Base-by-base conservation (phyloP, 2,797 vertebrate genomes). In the Echiichthys vipera region DNA sequence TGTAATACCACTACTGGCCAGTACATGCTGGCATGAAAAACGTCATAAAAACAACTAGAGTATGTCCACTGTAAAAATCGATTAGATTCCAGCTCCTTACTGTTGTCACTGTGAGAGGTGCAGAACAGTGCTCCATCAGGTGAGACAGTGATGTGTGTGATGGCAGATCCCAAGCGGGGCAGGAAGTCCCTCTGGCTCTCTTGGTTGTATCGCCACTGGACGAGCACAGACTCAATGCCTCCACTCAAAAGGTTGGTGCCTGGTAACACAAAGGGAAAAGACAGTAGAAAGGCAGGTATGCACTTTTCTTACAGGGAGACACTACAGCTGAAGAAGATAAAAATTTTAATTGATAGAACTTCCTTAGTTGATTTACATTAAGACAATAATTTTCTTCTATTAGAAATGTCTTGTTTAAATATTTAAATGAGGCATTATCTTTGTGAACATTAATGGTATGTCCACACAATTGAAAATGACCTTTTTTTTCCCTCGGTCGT, bases 61-160 rank as follows among this genome's bases (percentile, higher is more conserved):
- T n/a, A n/a, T 53, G 5, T 36, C 27, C 40, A 43, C n/a, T n/a
- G n/a, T n/a, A n/a, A n/a, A n/a, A n/a, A n/a, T n/a, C n/a, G n/a
- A n/a, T n/a, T n/a, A 20, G 13, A 15, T 10, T 18, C 4, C 17
- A 24, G 46, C n/a, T 36, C 13, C 97, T 94, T 95, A 99, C 98
- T 99, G 88, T 99, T 99, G 91, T 99, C 97, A 0, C 91, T 82
- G 81, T 99, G 98, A 4, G 95, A 94, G 1, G 96, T 98, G 61
- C 95, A 97, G 84, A 94, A 95, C 18, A 96, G 89, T 0, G 94
- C 22, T 0, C 98, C 97, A 0, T 98, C 95, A 0, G 97, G 93
- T 0, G 98, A 96, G 34, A 95, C 89, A 0, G 92, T 76, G 64
- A 99, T 94, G 65, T 95, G 95, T 32, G 96, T 93, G 61, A 99